Base-by-base conservation (phyloP, 2,797 vertebrate species). In the Corythornis leucogaster region DNA sequence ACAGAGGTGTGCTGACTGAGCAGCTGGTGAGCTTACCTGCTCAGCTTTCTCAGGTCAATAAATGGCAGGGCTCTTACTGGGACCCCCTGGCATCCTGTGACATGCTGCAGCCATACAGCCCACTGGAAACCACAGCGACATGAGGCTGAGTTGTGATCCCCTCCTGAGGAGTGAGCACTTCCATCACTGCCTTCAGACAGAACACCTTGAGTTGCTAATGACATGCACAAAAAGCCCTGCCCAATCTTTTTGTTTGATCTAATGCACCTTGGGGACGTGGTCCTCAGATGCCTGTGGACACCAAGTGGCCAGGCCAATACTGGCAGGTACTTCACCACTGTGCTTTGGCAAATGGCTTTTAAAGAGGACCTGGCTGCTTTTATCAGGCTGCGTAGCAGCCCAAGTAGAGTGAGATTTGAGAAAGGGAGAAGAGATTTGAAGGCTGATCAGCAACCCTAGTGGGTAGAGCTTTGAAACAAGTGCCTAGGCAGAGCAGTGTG, bases 1-100 rank as follows among this genome's bases (percentile, higher is more conserved):
- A 30, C 57, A 54, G 83, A 88, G 83, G 70, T 96, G 85, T 81
- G 71, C 80, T 74, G 82, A 64, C 71, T 1, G 5, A 87, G 85
- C 66, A 62, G 75, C 83, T 30, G 22, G 48, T 67, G 51, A 33
- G 26, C 30, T 71, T 85, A 90, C 83, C 61, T 71, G 50, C 57
- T 0, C 17, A 73, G 87, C 64, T 71, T 77, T 64, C 80, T 87
- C 58, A 35, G 55, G 68, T 75, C 80, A 68, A 17, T 46, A 71
- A 64, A 40, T 58, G 69, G 45, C 78, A 64, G 80, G 68, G 64
- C 61, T 68, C 10, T 54, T 74, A 26, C 19, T 5, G 8, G 80
- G 70, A 80, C 82, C 46, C 82, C 20, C 43, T 5, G 5, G 42
- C 31, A 82, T 86, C 35, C 58, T 0, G 0, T 67, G 64, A 67